Evolutionary conservation across 1,140 invertebrate species (phyloP).

Genomic region (Artemia franciscana): DNA sequence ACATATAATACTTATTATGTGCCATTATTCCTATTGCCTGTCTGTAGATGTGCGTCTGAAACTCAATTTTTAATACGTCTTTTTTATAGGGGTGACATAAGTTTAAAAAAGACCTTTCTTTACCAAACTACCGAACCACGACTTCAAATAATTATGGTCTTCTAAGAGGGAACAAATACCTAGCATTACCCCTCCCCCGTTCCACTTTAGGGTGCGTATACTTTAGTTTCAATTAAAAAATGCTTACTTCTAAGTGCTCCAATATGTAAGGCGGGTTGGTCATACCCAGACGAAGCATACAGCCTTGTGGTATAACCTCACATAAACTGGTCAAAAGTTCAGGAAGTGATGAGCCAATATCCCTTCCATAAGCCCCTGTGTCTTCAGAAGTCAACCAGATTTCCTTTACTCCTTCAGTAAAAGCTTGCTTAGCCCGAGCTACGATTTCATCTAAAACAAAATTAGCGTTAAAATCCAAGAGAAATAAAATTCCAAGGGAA

Average conservation of each 20-base stretch:
- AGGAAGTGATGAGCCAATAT: slow-evolving; percentile 70
- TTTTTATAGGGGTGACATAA: too few species aligned
- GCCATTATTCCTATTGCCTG: too few species aligned
- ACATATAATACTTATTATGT: too few species aligned
- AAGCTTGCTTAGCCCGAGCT: slow-evolving; percentile 52
- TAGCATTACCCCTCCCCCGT: too few species aligned
- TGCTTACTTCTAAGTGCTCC: slow-evolving; percentile 54
- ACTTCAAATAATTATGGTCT: too few species aligned
- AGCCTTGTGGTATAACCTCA: slow-evolving; percentile 68
- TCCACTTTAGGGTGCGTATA: too few species aligned
- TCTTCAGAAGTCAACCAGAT: slow-evolving; percentile 98
- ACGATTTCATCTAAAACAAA: slow-evolving; percentile 41
- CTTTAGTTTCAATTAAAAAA: neutral
- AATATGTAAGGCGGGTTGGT: slow-evolving; percentile 96
- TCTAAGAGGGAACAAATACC: too few species aligned
- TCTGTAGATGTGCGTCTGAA: too few species aligned
- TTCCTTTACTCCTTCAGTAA: slow-evolving; percentile 76
- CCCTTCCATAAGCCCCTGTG: slow-evolving; percentile 84
- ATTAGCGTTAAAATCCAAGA: neutral
- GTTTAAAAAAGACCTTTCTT: too few species aligned
- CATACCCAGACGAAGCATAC: slow-evolving; percentile 75
- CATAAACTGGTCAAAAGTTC: slow-evolving; percentile 66
- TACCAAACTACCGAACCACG: too few species aligned
- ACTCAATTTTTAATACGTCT: too few species aligned
- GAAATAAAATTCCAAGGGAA: too few species aligned